Base-by-base conservation (phyloP, 2,797 vertebrate species). In the Hoplostethus atlanticus region DNA sequence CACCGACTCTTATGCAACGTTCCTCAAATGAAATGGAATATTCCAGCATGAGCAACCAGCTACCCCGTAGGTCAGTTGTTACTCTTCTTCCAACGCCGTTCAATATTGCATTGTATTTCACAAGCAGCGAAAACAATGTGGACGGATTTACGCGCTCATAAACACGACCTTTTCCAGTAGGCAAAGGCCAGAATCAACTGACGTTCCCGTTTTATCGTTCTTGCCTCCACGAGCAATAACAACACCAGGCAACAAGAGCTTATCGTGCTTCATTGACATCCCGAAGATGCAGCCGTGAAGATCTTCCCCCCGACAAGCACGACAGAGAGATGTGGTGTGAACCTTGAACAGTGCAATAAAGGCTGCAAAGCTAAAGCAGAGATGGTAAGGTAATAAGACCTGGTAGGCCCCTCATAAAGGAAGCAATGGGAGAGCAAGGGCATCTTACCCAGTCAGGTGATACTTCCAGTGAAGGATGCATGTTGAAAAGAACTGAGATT, bases 41-140 rank as follows among this genome's bases (percentile, higher is more conserved):
- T 75, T 42, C 30, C 46, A 13, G 13, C 40, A 55, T 42, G 66
- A 72, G 75, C 89, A 90, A 80, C 30, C 15, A 84, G 47, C 84
- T 79, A 73, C 9, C 88, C 87, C 79, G 17, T 75, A 9, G 75
- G 81, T 86, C 86, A 88, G 79, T 83, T 66, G 64, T 74, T 77
- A 59, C 73, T 80, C 56, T 64, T 64, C 51, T 25, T 60, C 74
- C 78, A 82, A 87, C 88, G 55, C 81, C 85, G 79, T 89, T 93
- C 82, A 88, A 75, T 92, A 93, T 92, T 74, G 48, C 71, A 83
- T 74, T 81, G 75, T 72, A 92, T 93, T 89, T 87, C 85, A 84
- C 83, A 59, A 83, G 85, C 90, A 81, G 92, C 88, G 77, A 71
- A 82, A 87, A 73, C 80, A 86, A 79, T 74, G 87, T 82, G 64